These are phyloP conservation scores for Ceratoteleas bidentatus DNA, from an alignment of 1,140 invertebrate species.

Conservation along the genomic window DNA sequence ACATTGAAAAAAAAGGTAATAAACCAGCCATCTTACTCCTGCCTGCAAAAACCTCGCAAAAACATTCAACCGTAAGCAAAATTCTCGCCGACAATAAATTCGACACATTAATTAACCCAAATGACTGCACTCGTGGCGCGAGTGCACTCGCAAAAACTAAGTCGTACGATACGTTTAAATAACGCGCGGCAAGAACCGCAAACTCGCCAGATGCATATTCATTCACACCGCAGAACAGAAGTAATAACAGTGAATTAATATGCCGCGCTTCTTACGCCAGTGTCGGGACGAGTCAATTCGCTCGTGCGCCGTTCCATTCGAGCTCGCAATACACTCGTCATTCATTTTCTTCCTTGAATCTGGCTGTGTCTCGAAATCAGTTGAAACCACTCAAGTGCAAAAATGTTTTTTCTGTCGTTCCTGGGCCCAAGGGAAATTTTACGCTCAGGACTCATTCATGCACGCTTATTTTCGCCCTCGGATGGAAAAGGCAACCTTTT, in stretches of 20 bases:
- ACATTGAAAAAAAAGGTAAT: no score
- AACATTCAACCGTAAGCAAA: neutral
- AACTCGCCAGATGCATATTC: conserved; percentile 61
- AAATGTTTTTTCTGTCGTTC: no score
- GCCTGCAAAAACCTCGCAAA: neutral
- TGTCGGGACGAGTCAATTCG: conserved; percentile 39
- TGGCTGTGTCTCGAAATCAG: no score
- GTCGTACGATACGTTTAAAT: conserved; percentile 52
- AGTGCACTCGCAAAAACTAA: conserved; percentile 42
- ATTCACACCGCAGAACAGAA: conserved; percentile 29
- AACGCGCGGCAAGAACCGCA: conserved; percentile 43
- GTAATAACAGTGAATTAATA: conserved; percentile 59
- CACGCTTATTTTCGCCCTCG: no score
- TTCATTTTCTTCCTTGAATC: no score
- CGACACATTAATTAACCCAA: conserved; percentile 32
- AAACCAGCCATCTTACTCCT: no score
- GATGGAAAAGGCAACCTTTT: no score
- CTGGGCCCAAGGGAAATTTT: no score
- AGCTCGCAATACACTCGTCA: neutral
- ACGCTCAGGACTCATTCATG: no score
- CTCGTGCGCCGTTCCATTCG: conserved; percentile 11
- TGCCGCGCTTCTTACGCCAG: conserved; percentile 24
- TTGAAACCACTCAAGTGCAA: no score
- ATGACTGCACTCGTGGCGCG: conserved; percentile 6
- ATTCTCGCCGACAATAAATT: conserved; percentile 23